phyloP scores from a whole-genome alignment of 35 echinoderm and acorn worm genomes.

The Patiria miniata region DNA sequence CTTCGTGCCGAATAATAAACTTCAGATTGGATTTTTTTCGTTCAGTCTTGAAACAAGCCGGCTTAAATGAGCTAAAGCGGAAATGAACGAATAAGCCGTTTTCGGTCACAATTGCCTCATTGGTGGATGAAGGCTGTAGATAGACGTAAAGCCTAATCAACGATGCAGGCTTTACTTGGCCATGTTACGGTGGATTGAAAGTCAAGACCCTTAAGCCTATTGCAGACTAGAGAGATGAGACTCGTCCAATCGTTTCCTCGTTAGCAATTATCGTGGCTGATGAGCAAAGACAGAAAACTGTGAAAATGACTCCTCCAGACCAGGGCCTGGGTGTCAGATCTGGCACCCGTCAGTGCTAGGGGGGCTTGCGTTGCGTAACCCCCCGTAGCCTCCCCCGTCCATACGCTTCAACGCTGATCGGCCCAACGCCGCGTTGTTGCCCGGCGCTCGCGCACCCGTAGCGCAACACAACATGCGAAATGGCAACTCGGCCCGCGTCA shows the following conservation, averaged over 20 bases:
- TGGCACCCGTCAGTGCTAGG: not conserved
- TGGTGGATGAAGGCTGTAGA: no score
- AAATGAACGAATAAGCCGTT: no score
- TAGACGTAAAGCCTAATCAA: no score
- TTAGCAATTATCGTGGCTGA: constrained; percentile 30
- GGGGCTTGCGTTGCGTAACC: constrained; percentile 18
- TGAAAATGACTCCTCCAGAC: constrained; percentile 8
- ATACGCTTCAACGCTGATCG: constrained; percentile 8
- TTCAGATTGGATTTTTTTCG: no score
- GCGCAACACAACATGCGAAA: constrained; percentile 41
- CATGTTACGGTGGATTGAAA: no score
- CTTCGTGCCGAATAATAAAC: no score
- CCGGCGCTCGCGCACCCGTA: constrained; percentile 5
- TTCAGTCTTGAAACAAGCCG: no score
- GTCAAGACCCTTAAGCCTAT: no score
- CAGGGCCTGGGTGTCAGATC: constrained; percentile 9
- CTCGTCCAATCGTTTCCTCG: constrained; percentile 7
- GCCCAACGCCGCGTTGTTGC: constrained; percentile 11
- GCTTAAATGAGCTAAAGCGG: no score
- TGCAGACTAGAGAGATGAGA: not conserved
- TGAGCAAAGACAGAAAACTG: constrained; percentile 30
- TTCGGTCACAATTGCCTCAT: no score
- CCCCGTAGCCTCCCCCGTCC: not conserved
- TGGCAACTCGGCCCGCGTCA: constrained; percentile 36
- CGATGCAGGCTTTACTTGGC: no score